Base-by-base conservation (phyloP, 1,140 invertebrate species). In the Bombyx mandarina region DNA sequence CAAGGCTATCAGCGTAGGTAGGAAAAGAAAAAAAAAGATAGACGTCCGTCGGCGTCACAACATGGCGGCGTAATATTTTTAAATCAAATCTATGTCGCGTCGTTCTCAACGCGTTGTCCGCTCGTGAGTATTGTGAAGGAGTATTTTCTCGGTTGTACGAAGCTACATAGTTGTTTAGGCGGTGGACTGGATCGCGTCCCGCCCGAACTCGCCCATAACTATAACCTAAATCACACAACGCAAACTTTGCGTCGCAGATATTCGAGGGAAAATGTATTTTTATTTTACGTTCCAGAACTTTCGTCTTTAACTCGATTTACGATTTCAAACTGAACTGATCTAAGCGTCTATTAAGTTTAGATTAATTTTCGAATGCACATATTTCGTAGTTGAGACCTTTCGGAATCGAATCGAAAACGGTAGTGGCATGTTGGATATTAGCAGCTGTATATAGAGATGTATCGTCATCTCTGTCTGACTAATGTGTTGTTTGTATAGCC, bases 251-350 rank as follows among this genome's bases (percentile, higher is more conserved):
- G 64, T 62, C 67, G 71, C 76, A 79, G 78, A 84, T 86, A 86
- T 86, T 79, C 78, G 70, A 71, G 62, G 76, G 79, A 79, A 86
- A 86, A 84, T 86, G 77, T 86, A 86, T 82, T 86, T 86, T 86
- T 86, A 86, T 86, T 84, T 84, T 79, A 72, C 56, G 57, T 46
- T 35, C 26, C 26, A 2, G 26, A 35, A 35, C 2, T 35, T 35
- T 35, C 4, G 4, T 35, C 26, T 35, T 1, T 35, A 35, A 35
- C 26, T 35, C 26, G 26, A 35, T 35, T 35, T 1, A 35, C 61
- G 22, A 51, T 35, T 51, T 18, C 8, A 22, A 51, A 51, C 22
- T 35, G 26, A 35, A 35, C 50, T 35, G 4, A 22, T 3, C n/a
- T 8, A 26, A 51, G 8, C 8, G 18, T 26, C 18, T 35, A 35